Evolutionary conservation across 2,888 invertebrate genomes (phyloP), one percentile per base, ranked within the genome.

Genomic region (Idaea biselata): DNA sequence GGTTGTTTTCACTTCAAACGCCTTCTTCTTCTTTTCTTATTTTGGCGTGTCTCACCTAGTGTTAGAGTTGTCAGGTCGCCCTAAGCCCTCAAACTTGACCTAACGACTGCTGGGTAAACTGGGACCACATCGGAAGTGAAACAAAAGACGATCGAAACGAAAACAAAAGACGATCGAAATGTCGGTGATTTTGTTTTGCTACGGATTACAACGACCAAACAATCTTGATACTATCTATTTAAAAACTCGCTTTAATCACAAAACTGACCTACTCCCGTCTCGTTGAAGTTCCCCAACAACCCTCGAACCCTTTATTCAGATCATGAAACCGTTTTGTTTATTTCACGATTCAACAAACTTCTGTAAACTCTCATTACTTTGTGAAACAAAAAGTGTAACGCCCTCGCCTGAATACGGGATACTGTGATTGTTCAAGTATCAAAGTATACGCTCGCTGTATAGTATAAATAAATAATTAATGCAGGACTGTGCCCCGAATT

Each of bases 301-400:
- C 44, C 44, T 53, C 16, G 60, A 59, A 58, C 63, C 59, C 69
- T 67, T 69, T 69, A 73, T 72, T 73, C 69, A 62, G 68, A 66
- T 66, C 69, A 69, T 68, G 68, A 66, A 63, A 62, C 60, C 58
- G 63, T 68, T 71, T 44, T 44, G 68, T 76, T 73, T 74, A 69
- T 66, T 68, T 67, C 58, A 54, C 63, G 57, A 55, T 58, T 14
- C 11, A 44, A 54, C 55, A 61, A 68, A 67, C 64, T 72, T 67
- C 68, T 67, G 65, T 66, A 58, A 70, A 63, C 68, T 65, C 66
- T 69, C 68, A 71, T 74, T 75, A 68, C 63, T 64, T 64, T 60
- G 54, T 55, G 55, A 68, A 61, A 60, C 55, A 44, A 44, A 44
- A 44, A 44, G 44, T 44, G 44, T 44, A 44, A 4, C 11, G 73